Evolutionary conservation across 2,797 vertebrate genomes (phyloP), one percentile per base, ranked within the genome.

Genomic region (Oreochromis grahami): DNA sequence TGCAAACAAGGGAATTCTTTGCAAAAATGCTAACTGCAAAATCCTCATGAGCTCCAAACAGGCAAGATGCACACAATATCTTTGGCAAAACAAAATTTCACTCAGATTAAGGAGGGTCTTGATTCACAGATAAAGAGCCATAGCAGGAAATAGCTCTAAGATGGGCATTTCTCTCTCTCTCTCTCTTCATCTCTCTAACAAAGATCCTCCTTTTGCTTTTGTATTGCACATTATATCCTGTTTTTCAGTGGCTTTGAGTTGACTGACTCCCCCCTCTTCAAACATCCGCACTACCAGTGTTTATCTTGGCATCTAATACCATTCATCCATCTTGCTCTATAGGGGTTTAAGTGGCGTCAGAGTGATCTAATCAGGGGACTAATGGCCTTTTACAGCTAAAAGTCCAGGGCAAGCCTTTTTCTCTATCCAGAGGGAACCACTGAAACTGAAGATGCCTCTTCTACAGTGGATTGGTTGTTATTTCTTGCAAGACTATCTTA

Each of bases 341-440:
- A 50, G 68, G 70, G 76, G 72, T 79, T 88, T 84, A 90, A 91
- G 84, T 86, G 87, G 83, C 87, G 83, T 86, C 76, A 52, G 68
- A 82, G 60, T 52, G 83, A 87, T 89, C 82, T 84, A 81, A 78
- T 84, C 48, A 8, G 56, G 78, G 79, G 63, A 87, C 74, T 80
- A 87, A 92, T 84, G 82, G 85, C 82, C 79, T 86, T 91, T 90
- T 82, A 89, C 51, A 84, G 87, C 84, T 85, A 6, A 78, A 88
- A 77, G 72, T 85, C 87, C 38, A 12, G 10, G 60, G 60, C 36
- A 13, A 2, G 79, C 77, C 77, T 83, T 81, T 77, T 78, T 79
- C 43, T 76, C 81, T 12, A 48, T 56, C 65, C 68, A 4, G 10
- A 15, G 72, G 63, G 77, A 87, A 53, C 17, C 2, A 5, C n/a